Evolutionary conservation across 2,888 invertebrate species (phyloP).

Genomic region (Callosobruchus maculatus): DNA sequence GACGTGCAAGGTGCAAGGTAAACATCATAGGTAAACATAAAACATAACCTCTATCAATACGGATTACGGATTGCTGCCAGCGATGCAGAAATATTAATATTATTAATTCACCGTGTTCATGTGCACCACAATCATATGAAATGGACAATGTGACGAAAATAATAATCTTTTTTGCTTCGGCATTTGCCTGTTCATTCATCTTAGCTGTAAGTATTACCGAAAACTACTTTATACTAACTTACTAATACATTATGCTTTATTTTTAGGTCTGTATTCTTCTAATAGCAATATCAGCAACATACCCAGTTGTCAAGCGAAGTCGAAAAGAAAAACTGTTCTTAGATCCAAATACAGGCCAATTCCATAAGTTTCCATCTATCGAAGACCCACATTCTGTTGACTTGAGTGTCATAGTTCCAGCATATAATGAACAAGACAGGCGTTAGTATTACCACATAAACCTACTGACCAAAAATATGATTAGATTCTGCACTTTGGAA

Average conservation of each 20-base stretch:
- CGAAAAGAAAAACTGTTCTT: constrained; percentile 74
- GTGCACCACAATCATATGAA: background rate
- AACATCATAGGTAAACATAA: background rate
- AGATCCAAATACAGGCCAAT: constrained; percentile 57
- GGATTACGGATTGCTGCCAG: background rate
- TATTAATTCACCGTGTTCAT: background rate
- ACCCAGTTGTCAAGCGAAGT: constrained; percentile 63
- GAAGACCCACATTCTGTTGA: constrained; percentile 66
- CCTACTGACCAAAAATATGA: too few species aligned
- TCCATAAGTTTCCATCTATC: constrained; percentile 68
- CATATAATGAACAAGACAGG: constrained; percentile 92
- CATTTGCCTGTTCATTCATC: constrained; percentile 30
- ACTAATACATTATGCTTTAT: background rate
- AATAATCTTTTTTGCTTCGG: constrained; percentile 33
- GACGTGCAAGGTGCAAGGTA: too few species aligned
- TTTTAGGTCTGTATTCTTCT: constrained; percentile 61
- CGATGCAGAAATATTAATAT: background rate
- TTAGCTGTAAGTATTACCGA: constrained; percentile 29
- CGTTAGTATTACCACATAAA: constrained; percentile 58
- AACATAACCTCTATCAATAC: background rate
- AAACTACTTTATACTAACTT: constrained; percentile 3
- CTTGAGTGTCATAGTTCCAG: constrained; percentile 91
- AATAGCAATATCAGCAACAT: constrained; percentile 61
- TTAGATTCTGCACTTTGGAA: too few species aligned
- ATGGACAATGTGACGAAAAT: background rate